A percentile compares a stretch with the other conserved stretches of the same genome.
These are phyloP conservation scores for Isaurus tuberculatus DNA, from an alignment of 92 coral and sea anemone species.

Conservation along the genomic window DNA sequence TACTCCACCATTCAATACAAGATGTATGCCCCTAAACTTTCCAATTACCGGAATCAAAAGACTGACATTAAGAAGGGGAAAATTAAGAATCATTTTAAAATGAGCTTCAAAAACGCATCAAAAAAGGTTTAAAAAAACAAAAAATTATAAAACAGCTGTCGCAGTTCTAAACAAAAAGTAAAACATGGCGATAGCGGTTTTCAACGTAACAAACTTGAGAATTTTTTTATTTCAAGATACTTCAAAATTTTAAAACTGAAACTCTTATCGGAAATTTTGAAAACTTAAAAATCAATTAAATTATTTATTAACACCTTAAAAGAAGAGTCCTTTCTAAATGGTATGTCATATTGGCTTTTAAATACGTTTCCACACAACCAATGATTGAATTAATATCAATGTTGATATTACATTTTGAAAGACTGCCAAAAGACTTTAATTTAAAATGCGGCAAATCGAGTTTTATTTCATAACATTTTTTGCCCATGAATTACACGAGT, in stretches of 20 bases:
- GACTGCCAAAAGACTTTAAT: background rate
- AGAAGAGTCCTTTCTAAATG: too few relatives aligned
- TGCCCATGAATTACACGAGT: background rate
- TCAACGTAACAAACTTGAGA: constrained; percentile 4
- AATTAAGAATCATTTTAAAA: too few relatives aligned
- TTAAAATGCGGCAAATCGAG: background rate
- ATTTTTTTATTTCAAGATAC: constrained; percentile 7
- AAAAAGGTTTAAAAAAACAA: background rate
- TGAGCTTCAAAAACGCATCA: background rate
- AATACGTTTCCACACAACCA: background rate
- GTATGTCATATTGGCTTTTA: background rate
- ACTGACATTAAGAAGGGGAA: too few relatives aligned
- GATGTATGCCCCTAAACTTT: too few relatives aligned
- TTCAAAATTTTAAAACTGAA: constrained; percentile 13
- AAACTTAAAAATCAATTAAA: constrained; percentile 31
- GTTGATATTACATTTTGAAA: background rate
- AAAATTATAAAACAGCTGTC: background rate
- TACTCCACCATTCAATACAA: too few relatives aligned
- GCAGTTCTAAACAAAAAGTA: background rate
- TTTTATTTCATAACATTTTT: background rate
- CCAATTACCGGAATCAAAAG: too few relatives aligned
- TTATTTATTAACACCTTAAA: constrained; percentile 12
- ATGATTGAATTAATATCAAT: background rate
- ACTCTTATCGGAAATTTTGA: constrained; percentile 7
- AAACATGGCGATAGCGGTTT: constrained; percentile 1